Evolutionary conservation across 2,888 invertebrate genomes (phyloP).

Genomic region (Macrophya annulata): DNA sequence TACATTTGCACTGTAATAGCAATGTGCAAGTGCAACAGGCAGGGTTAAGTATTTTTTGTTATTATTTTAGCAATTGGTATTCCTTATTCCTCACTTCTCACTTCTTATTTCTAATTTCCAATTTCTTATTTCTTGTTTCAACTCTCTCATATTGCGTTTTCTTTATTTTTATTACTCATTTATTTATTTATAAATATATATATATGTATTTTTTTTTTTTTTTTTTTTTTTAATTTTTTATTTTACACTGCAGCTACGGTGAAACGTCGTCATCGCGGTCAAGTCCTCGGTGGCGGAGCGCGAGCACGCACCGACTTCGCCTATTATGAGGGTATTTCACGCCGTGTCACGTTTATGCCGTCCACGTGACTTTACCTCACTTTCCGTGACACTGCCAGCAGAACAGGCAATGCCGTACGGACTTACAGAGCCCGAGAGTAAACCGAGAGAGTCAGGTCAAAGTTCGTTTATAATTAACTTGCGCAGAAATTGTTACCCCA

Average conservation of each 20-base stretch:
- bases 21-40: neutral
- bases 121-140: neutral
- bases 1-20: constrained; percentile 44
- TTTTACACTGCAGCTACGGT: neutral
- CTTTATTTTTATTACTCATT: neutral
- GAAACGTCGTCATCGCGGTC: constrained; percentile 25
- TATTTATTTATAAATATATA: neutral
- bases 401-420: neutral
- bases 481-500: constrained; percentile 33
- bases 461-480: constrained; percentile 42
- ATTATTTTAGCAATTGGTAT: neutral
- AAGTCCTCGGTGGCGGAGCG: constrained; percentile 59
- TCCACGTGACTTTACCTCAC: constrained; percentile 73
- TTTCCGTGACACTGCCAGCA: constrained; percentile 69
- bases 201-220: constrained; percentile 45
- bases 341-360: constrained; percentile 77
- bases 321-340: constrained; percentile 77
- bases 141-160: neutral
- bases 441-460: neutral
- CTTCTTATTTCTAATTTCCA: neutral
- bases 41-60: neutral
- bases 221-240: constrained; percentile 44
- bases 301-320: constrained; percentile 70
- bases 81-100: neutral
- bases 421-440: no score